Evolutionary conservation across 1,140 invertebrate species (phyloP).

Genomic region (Cydia amplana): DNA sequence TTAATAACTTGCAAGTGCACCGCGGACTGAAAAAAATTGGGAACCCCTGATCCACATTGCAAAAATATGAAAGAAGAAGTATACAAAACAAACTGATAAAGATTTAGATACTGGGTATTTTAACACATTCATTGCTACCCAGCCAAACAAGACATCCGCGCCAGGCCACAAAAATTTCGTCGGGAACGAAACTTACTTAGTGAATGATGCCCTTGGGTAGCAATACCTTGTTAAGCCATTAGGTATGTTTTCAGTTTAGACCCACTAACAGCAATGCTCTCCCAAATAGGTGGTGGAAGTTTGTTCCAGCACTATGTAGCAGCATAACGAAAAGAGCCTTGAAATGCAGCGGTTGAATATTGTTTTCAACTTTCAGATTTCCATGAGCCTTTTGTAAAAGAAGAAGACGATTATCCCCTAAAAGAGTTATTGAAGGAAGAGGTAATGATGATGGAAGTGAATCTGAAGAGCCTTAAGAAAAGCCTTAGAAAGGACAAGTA

Average conservation of each 20-base stretch:
- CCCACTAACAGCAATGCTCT: neutral
- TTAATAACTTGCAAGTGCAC: too few relatives aligned
- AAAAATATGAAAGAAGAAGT: too few relatives aligned
- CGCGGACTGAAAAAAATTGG: too few relatives aligned
- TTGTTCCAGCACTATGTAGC: neutral
- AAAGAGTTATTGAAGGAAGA: constrained; percentile 48
- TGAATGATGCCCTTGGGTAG: neutral
- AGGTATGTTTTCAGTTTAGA: neutral
- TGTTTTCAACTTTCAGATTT: constrained; percentile 39
- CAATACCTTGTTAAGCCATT: neutral
- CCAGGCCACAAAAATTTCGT: too few relatives aligned
- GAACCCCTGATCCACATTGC: too few relatives aligned
- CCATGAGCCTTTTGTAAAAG: constrained; percentile 44
- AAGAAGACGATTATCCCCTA: constrained; percentile 45
- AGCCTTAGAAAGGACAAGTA: constrained; percentile 38
- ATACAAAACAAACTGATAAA: too few relatives aligned
- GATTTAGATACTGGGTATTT: too few relatives aligned
- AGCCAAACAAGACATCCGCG: too few relatives aligned
- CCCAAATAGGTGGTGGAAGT: neutral
- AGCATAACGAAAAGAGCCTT: neutral
- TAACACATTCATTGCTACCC: too few relatives aligned
- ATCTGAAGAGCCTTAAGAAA: constrained; percentile 40
- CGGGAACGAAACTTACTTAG: too few relatives aligned
- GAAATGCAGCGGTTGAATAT: neutral
- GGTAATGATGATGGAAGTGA: constrained; percentile 35